Evolutionary conservation across 64 coral and sea anemone species (phyloP), one percentile per base, ranked within the genome.

Genomic region (Montipora sp.): DNA sequence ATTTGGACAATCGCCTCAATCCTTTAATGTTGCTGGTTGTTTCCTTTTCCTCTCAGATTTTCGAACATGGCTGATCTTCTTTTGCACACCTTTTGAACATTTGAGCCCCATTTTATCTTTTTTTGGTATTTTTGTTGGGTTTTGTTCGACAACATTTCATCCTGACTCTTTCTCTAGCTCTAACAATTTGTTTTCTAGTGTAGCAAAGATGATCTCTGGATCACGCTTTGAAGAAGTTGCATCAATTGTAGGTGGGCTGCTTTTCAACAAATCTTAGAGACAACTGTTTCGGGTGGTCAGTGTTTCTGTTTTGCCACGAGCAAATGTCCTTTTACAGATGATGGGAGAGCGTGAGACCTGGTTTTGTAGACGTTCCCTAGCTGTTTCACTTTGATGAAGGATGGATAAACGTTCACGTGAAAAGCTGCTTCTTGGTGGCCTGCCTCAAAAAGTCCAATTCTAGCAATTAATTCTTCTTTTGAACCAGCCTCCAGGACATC

Each of bases 381-480:
- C 87, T 22, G 20, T 43, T 19, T 5, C 48, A 61, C 47, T 47
- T 5, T 23, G 19, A 60, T 89, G 75, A 7, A 89, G 53, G 47
- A 78, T 53, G 53, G 73, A 89, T 77, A 89, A 61, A 78, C 51
- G 87, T 61, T 89, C 87, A 59, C 87, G 59, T 55, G 87, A 89
- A 89, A 89, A 18, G 86, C 74, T 9, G 87, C 73, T 63, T 89
- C 48, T 77, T 74, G 87, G 77, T 89, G 87, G 19, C 24, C 53
- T 60, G 74, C 87, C 68, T 89, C 77, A 4, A 89, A 51, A 61
- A 89, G 51, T 47, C 73, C 75, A 57, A 89, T 74, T 60, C 87
- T 48, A 77, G 22, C 16, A 48, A 89, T 89, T 60, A 89, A 19
- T 78, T 89, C 87, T 63, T 89, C 87, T 66, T 78, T 78, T 19